Evolutionary conservation across 2,888 invertebrate genomes (phyloP).

Genomic region (Anthophora plumipes): DNA sequence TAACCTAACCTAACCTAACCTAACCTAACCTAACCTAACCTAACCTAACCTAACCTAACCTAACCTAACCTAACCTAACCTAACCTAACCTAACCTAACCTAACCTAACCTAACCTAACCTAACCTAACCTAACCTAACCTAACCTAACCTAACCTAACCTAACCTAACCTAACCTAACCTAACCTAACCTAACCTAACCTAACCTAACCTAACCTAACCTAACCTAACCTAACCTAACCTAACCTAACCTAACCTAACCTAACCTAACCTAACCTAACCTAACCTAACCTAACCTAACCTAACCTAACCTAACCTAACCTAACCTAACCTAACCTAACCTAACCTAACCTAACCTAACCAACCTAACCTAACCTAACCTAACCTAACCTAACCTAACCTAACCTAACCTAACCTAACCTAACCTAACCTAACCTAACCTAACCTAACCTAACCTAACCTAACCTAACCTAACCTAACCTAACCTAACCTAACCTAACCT

Average conservation of each 20-base stretch:
- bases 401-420: slow-evolving; percentile 4
- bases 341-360: slow-evolving; percentile 11
- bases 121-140: slow-evolving; percentile 6
- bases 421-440: too few species aligned
- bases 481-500: too few species aligned
- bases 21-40: slow-evolving; percentile 1
- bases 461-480: too few species aligned
- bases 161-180: slow-evolving; percentile 1
- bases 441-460: too few species aligned
- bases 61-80: slow-evolving; percentile 2
- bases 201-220: slow-evolving; percentile 4
- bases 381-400: slow-evolving; percentile 9
- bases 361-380: slow-evolving; percentile 9
- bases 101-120: neutral
- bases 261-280: slow-evolving; percentile 3
- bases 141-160: slow-evolving; percentile 2
- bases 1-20: slow-evolving; percentile 1
- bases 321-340: slow-evolving; percentile 11
- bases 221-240: slow-evolving; percentile 2
- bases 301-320: slow-evolving; percentile 10
- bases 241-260: slow-evolving; percentile 5
- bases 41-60: slow-evolving; percentile 5
- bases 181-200: slow-evolving; percentile 5
- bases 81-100: slow-evolving; percentile 3
- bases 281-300: slow-evolving; percentile 3